Conservation (phyloP, 2,888 invertebrate species). For the Dicycla oo region DNA sequence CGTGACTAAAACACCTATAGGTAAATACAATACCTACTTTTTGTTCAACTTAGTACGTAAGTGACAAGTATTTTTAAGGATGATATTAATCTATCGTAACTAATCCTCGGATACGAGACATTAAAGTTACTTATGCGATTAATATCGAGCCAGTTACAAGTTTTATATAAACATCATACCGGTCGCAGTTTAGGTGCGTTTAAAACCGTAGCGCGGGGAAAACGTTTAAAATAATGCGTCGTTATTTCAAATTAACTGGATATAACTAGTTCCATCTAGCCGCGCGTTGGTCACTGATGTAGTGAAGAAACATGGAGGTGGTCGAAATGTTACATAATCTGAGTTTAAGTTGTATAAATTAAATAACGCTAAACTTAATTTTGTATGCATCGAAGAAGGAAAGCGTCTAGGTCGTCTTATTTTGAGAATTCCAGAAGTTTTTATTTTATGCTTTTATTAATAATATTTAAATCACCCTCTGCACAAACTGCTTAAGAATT, state of each 20-base stretch:
- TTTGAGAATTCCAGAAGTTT: conserved; percentile 21
- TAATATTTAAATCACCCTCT: too few relatives aligned
- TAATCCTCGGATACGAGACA: conserved; percentile 31
- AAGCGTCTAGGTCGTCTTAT: conserved; percentile 25
- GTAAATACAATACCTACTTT: neutral
- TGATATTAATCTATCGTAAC: conserved; percentile 31
- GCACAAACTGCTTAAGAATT: too few relatives aligned
- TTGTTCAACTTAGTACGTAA: neutral
- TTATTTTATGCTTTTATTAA: neutral
- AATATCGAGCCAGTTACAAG: conserved; percentile 50
- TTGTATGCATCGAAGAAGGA: conserved; percentile 62
- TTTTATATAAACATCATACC: conserved; percentile 40
- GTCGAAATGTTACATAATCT: conserved; percentile 77
- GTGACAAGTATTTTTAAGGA: conserved; percentile 38
- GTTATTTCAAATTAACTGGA: conserved; percentile 75
- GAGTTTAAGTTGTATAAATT: conserved; percentile 66
- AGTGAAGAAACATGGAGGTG: conserved; percentile 79
- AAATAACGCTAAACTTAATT: conserved; percentile 65
- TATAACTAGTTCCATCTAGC: conserved; percentile 77
- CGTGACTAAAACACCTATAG: neutral
- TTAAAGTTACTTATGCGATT: conserved; percentile 44
- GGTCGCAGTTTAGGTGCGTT: conserved; percentile 56
- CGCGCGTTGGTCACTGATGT: conserved; percentile 68
- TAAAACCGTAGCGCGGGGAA: conserved; percentile 56
- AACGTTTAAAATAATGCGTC: conserved; percentile 72